phyloP scores from a whole-genome alignment of 2,888 invertebrate genomes.

The Andrena trimmerana region DNA sequence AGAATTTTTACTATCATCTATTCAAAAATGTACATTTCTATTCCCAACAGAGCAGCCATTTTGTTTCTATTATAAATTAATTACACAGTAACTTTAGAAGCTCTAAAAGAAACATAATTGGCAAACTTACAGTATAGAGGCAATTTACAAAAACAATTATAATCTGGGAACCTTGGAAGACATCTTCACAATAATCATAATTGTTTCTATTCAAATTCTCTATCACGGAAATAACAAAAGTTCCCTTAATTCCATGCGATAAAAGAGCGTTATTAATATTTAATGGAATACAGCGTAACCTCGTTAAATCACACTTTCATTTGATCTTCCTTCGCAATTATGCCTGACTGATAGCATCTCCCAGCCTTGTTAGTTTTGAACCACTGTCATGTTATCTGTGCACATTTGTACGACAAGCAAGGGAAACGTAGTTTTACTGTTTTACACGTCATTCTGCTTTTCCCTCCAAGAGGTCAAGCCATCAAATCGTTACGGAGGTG shows the following conservation, averaged over 20 bases:
- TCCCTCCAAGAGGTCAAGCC: neutral
- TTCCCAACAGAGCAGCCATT: too few species aligned
- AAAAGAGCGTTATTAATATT: neutral
- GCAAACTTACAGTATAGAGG: too few species aligned
- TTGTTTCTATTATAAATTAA: too few species aligned
- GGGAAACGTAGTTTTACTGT: neutral
- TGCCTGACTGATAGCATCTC: slow-evolving; percentile 10
- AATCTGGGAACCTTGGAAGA: neutral
- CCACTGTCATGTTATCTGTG: neutral
- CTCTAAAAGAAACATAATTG: too few species aligned
- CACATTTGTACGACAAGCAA: neutral
- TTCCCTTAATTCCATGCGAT: slow-evolving; percentile 1
- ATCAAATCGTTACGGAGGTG: neutral
- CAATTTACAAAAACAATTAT: neutral
- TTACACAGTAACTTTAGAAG: too few species aligned
- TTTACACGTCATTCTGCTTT: neutral
- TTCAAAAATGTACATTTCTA: too few species aligned
- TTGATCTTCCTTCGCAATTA: slow-evolving; percentile 4
- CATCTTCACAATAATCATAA: neutral
- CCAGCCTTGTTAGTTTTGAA: neutral
- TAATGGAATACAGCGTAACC: neutral
- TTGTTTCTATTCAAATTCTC: neutral
- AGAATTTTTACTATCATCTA: too few species aligned
- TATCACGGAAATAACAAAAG: slow-evolving; percentile 12
- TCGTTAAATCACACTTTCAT: slow-evolving; percentile 15